Percentiles rank a stretch among this genome's conserved stretches.
Evolutionary conservation across 2,797 vertebrate genomes (phyloP).

Genomic region (Hafferia zeledoni): DNA sequence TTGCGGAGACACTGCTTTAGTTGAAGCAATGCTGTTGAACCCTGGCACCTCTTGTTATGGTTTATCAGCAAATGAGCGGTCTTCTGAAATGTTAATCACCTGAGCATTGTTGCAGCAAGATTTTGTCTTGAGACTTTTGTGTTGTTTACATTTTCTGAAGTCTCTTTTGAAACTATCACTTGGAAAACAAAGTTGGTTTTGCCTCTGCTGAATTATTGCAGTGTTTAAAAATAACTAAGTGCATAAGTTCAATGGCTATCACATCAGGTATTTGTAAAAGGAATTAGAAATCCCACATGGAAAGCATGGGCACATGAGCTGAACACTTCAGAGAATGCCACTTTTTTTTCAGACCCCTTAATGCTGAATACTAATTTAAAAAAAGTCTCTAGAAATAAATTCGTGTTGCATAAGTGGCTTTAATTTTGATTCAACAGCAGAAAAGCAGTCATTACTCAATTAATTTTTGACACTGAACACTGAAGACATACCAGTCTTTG

Average conservation of each 20-base stretch:
- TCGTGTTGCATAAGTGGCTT: neutral
- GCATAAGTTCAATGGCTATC: neutral
- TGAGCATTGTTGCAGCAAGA: neutral
- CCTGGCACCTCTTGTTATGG: neutral
- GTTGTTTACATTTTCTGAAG: neutral
- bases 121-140: neutral
- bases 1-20: neutral
- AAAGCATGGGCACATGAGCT: neutral
- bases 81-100: neutral
- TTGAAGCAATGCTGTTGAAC: neutral
- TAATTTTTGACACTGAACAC: neutral
- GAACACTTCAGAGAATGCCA: neutral
- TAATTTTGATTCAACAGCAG: neutral
- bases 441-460: neutral
- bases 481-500: neutral
- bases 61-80: neutral
- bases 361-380: neutral
- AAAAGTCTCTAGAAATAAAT: neutral
- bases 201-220: neutral
- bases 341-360: neutral
- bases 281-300: neutral
- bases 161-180: neutral
- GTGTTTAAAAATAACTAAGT: slow-evolving; percentile 23
- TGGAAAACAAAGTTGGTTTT: neutral
- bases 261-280: neutral